Evolutionary conservation across 2,888 invertebrate species (phyloP).

Genomic region (Charanyca ferruginea): DNA sequence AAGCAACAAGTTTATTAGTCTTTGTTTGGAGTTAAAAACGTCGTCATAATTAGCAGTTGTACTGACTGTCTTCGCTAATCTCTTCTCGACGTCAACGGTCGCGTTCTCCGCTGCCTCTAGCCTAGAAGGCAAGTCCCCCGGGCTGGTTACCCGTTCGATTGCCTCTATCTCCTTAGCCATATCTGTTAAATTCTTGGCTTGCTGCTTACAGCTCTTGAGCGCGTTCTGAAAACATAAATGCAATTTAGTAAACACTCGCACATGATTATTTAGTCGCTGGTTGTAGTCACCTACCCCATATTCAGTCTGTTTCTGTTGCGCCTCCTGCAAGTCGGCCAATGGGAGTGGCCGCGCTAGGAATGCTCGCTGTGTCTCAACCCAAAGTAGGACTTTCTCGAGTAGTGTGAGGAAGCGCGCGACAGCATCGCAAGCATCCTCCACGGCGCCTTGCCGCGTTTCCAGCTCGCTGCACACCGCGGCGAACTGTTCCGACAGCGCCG

Average conservation of each 20-base stretch:
- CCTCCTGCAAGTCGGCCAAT: slow-evolving; percentile 95
- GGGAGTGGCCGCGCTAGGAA: slow-evolving; percentile 95
- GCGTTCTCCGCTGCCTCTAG: slow-evolving; percentile 96
- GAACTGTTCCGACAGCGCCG: slow-evolving; percentile 95
- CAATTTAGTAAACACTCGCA: slow-evolving; percentile 26
- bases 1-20: slow-evolving; percentile 45
- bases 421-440: slow-evolving; percentile 96
- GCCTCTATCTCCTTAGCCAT: slow-evolving; percentile 97
- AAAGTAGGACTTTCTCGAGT: slow-evolving; percentile 95
- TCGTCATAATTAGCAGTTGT: slow-evolving; percentile 9
- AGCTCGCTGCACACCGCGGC: slow-evolving; percentile 94
- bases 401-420: slow-evolving; percentile 96
- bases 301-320: slow-evolving; percentile 96
- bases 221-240: slow-evolving; percentile 92
- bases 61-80: slow-evolving; percentile 96
- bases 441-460: slow-evolving; percentile 95
- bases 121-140: slow-evolving; percentile 96
- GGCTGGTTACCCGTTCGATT: slow-evolving; percentile 95
- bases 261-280: not conserved
- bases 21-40: not conserved
- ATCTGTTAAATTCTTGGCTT: slow-evolving; percentile 96
- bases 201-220: slow-evolving; percentile 97
- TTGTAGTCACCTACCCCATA: slow-evolving; percentile 92
- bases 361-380: slow-evolving; percentile 95
- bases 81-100: slow-evolving; percentile 96